phyloP scores from a whole-genome alignment of 2,113 vertebrate species.

The Choloepus hoffmanni region DNA sequence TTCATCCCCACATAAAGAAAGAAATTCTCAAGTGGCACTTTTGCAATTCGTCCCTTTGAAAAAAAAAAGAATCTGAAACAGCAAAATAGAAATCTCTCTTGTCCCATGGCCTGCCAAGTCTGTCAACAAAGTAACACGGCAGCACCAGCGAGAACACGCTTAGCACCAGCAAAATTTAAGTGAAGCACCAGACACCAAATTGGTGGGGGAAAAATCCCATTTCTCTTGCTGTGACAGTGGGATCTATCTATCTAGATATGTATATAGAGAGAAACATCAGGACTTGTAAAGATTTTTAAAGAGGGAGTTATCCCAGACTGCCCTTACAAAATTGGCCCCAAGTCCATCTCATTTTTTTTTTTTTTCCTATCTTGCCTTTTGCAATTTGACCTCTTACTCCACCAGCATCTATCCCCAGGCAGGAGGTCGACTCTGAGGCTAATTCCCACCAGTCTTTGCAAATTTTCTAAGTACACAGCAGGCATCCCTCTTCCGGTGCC shows the following conservation, averaged over 20 bases:
- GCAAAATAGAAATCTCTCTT: constrained; percentile 85
- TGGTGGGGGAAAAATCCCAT: constrained; percentile 7
- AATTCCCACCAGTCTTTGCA: constrained; percentile 60
- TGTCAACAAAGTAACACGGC: constrained; percentile 75
- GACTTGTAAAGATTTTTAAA: constrained; percentile 59
- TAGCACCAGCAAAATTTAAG: constrained; percentile 84
- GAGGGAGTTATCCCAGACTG: constrained; percentile 42
- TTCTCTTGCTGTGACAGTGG: constrained; percentile 31
- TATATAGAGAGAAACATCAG: constrained; percentile 64
- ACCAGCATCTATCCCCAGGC: constrained; percentile 39
- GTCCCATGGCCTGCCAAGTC: constrained; percentile 74
- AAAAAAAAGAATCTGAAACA: constrained; percentile 82
- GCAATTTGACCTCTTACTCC: constrained; percentile 45
- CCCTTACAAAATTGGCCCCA: neutral
- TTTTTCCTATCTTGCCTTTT: constrained; percentile 55
- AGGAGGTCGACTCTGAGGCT: neutral
- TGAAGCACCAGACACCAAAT: constrained; percentile 85
- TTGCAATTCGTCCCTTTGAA: constrained; percentile 72
- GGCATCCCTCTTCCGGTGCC: constrained; percentile 78
- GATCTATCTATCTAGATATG: neutral
- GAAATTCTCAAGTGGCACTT: constrained; percentile 78
- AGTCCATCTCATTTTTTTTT: neutral
- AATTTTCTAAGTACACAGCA: constrained; percentile 54
- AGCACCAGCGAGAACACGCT: constrained; percentile 82
- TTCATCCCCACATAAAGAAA: constrained; percentile 21